Base-by-base conservation (phyloP, 2,888 invertebrate species). In the Apoderus coryli region DNA sequence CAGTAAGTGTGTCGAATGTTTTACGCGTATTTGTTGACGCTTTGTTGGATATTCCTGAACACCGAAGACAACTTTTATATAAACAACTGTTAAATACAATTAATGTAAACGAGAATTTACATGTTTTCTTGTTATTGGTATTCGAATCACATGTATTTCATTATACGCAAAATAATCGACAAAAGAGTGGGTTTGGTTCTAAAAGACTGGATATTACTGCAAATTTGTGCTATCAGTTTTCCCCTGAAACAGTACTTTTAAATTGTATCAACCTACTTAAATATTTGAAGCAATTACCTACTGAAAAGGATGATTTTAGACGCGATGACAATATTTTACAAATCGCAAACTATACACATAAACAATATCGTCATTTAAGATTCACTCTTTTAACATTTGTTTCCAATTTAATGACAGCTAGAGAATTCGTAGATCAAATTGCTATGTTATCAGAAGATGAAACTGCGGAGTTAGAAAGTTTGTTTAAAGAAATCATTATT, bases 21-120 rank as follows among this genome's bases (percentile, higher is more conserved):
- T 60, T 90, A 11, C 70, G 88, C 25, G 84, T 93, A 25, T 96
- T 98, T 54, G 82, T 90, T 0, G 84, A 85, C 47, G 86, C 88
- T 0, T 68, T 92, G 25, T 64, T 84, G 1, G 88, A 96, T 56
- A 85, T 98, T 10, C 95, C 96, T 0, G 82, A 85, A 45, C 96
- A 98, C 56, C 69, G 96, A 25, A 65, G 90, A 32, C 59, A 77
- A 32, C 77, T 82, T 0, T 60, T 95, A 1, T 90, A 89, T 39
- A 66, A 64, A 16, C 80, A 81, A 44, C 62, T 93, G 2, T 59
- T 92, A n/a, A 65, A 70, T 16, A 77, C 82, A 1, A 61, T 92
- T 1, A 67, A 67, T 4, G 57, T 69, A 0, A 61, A 66, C 34
- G 62, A 73, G 31, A 72, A 76, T 51, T 59, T 84, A 1, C 74